Percentiles rank a stretch among this genome's conserved stretches.
Evolutionary conservation across 2,888 invertebrate genomes (phyloP).

Genomic region (Malthinus seriepunctatus): DNA sequence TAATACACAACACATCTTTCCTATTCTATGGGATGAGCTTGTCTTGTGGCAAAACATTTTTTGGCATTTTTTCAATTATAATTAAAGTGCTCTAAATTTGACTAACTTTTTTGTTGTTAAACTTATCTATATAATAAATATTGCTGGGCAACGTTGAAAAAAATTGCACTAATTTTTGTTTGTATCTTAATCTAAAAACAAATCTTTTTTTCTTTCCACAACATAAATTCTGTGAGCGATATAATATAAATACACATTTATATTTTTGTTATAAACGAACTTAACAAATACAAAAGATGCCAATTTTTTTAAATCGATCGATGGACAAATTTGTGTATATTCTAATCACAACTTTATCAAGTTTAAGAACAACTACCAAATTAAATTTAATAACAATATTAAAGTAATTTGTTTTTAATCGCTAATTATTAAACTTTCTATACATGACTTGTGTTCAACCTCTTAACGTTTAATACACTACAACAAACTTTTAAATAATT

Average conservation of each 20-base stretch:
- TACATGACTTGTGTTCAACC: too few species aligned
- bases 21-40: conserved; percentile 5
- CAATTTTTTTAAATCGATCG: too few species aligned
- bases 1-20: not conserved
- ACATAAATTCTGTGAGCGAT: conserved; percentile 6
- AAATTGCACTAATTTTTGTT: conserved; percentile 14
- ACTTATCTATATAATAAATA: conserved; percentile 1
- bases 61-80: conserved; percentile 8
- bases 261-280: too few species aligned
- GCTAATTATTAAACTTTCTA: too few species aligned
- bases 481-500: too few species aligned
- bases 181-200: not conserved
- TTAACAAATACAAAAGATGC: too few species aligned
- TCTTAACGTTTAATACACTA: too few species aligned
- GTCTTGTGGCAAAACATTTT: not conserved
- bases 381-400: too few species aligned
- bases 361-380: too few species aligned
- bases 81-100: not conserved
- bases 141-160: conserved; percentile 10
- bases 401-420: too few species aligned
- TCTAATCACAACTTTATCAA: too few species aligned
- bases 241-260: not conserved
- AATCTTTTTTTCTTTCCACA: not conserved
- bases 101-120: conserved; percentile 6
- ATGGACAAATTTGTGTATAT: too few species aligned